A percentile compares a stretch with the other conserved stretches of the same genome.
These are phyloP conservation scores for Phataginus tricuspis DNA, from an alignment of 2,797 vertebrate species.

Conservation along the genomic window DNA sequence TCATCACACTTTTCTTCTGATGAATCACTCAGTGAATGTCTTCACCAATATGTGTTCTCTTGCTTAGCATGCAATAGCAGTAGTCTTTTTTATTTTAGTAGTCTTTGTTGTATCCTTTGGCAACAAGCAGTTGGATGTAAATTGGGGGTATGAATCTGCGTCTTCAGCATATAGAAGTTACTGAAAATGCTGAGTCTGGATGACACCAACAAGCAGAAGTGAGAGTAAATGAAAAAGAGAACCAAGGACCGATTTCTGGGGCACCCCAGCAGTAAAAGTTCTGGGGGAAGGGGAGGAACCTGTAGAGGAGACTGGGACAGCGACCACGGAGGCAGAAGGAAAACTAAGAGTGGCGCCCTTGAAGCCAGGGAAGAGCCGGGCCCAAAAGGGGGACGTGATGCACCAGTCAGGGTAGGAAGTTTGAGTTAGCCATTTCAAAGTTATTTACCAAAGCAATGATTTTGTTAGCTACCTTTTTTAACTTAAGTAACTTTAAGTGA, in stretches of 20 bases:
- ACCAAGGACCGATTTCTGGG: background rate
- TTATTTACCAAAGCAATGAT: background rate
- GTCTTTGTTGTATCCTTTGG: background rate
- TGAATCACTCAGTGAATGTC: background rate
- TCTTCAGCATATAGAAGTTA: background rate
- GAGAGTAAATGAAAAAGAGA: background rate
- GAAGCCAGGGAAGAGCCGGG: background rate
- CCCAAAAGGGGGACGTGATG: background rate
- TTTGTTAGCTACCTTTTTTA: conserved; percentile 30
- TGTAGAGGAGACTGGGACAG: background rate
- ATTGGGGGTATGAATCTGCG: background rate
- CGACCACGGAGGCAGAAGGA: background rate
- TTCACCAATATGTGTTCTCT: background rate
- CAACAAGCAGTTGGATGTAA: background rate
- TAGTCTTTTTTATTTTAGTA: background rate
- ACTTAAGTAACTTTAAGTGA: background rate
- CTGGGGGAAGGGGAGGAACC: background rate
- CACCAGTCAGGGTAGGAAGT: background rate
- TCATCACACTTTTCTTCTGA: background rate
- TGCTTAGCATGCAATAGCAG: background rate
- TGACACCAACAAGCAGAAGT: background rate
- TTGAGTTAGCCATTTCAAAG: background rate
- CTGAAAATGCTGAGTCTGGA: background rate
- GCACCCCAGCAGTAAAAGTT: background rate
- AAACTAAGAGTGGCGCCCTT: background rate